Evolutionary conservation across 1,140 invertebrate genomes (phyloP).

Genomic region (Coptotermes formosanus): DNA sequence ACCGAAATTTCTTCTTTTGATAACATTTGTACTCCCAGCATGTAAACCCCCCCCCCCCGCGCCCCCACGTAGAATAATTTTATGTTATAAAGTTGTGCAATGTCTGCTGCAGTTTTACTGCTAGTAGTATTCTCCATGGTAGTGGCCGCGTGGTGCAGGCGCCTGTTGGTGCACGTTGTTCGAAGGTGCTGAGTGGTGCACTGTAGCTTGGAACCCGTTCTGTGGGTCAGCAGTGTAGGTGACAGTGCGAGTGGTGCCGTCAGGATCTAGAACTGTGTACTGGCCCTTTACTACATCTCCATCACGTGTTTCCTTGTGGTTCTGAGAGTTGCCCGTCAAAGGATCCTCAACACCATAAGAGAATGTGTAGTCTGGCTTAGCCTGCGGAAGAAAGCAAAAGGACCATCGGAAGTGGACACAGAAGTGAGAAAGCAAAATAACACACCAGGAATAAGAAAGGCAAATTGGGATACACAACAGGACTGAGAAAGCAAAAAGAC

Average conservation of each 20-base stretch:
- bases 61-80: too few species aligned
- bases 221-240: constrained; percentile 39
- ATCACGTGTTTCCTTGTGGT: constrained; percentile 37
- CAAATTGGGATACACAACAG: too few species aligned
- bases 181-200: constrained; percentile 27
- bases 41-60: too few species aligned
- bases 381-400: constrained; percentile 24
- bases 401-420: not conserved
- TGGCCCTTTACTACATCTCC: constrained; percentile 39
- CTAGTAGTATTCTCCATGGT: not conserved
- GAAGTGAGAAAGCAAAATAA: not conserved
- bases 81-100: too few species aligned
- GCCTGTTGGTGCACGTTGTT: not conserved
- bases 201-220: constrained; percentile 41
- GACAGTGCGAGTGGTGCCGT: constrained; percentile 38
- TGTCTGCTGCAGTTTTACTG: not conserved
- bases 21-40: too few species aligned
- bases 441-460: too few species aligned
- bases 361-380: constrained; percentile 33
- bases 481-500: too few species aligned
- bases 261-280: constrained; percentile 40
- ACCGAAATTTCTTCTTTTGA: too few species aligned
- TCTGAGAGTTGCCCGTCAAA: constrained; percentile 32
- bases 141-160: not conserved
- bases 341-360: constrained; percentile 36